Evolutionary conservation across 2,797 vertebrate genomes (phyloP), one percentile per base, ranked within the genome.

Genomic region (Manis pentadactyla): DNA sequence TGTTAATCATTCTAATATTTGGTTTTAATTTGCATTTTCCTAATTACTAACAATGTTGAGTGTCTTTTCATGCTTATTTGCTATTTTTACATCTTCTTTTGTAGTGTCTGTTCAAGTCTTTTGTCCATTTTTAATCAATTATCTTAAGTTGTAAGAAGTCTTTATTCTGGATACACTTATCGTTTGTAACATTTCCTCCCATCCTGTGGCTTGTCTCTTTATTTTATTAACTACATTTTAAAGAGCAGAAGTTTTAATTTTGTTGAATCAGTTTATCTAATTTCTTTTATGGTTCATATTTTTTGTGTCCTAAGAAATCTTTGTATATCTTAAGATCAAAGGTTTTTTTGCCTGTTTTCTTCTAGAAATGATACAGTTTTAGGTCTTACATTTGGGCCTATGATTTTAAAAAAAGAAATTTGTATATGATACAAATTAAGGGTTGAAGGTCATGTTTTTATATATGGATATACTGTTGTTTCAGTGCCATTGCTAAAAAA

Each of bases 241-340:
- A 85, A 95, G 11, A 94, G 19, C 31, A 92, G 63, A 94, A 77
- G 13, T 87, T 96, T 92, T 73, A 29, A 82, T 90, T 94, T 92
- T 94, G 10, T 90, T 87, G 83, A 81, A 82, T 42, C 39, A 95
- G 1, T 37, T 88, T 74, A 63, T 31, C 64, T 73, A 78, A 74
- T 88, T 96, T 64, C 19, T 86, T 51, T 87, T n/a, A 64, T 49
- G 11, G 13, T 49, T 86, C 74, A 55, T 83, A 73, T 85, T 79
- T 78, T 95, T 87, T 81, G 27, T 81, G 42, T 97, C 9, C 7
- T 71, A 83, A 90, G 68, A 95, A 91, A 73, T 91, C 7, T 79
- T 86, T 83, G 6, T n/a, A 37, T 95, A 93, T 94, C 27, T 74
- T 37, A 89, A 73, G 7, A 13, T 95, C 46, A 75, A 39, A 31